Evolutionary conservation across 37 sponge, comb jelly and placozoan genomes (phyloP).

Genomic region (Beroe ovata): DNA sequence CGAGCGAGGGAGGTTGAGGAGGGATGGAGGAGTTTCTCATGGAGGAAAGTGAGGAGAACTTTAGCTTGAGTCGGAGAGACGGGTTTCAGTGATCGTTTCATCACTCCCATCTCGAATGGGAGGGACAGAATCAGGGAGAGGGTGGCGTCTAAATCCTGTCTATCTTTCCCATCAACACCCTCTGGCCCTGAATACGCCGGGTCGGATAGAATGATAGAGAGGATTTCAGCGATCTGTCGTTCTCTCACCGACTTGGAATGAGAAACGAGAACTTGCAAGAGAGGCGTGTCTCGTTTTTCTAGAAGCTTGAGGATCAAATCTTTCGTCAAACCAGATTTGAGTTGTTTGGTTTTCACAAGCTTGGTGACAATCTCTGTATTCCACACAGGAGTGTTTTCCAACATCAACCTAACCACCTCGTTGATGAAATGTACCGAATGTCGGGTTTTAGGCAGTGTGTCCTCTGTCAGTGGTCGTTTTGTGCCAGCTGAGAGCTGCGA

Average conservation of each 20-base stretch:
- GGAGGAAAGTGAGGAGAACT: slow-evolving; percentile 13
- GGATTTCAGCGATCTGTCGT: background rate
- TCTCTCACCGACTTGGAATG: background rate
- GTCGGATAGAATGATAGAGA: background rate
- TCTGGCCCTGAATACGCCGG: background rate
- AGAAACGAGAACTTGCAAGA: background rate
- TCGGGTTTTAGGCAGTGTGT: background rate
- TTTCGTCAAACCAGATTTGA: background rate
- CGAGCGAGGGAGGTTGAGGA: background rate
- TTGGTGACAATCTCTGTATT: background rate
- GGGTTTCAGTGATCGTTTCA: slow-evolving; percentile 43
- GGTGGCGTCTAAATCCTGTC: background rate
- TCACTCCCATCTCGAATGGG: background rate
- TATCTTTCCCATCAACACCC: slow-evolving; percentile 19
- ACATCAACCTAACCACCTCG: slow-evolving; percentile 59
- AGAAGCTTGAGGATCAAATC: background rate
- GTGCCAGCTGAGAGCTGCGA: background rate
- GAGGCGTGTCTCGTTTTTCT: background rate
- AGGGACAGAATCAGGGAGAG: slow-evolving; percentile 11
- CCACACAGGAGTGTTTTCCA: slow-evolving; percentile 25
- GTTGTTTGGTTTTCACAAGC: slow-evolving; percentile 43
- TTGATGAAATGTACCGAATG: slow-evolving; percentile 22
- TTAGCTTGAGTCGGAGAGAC: slow-evolving; percentile 20
- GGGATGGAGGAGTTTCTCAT: slow-evolving; percentile 10
- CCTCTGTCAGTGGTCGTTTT: background rate